Conservation (phyloP, 2,888 invertebrate species). For the Rhaphigaster nebulosa region DNA sequence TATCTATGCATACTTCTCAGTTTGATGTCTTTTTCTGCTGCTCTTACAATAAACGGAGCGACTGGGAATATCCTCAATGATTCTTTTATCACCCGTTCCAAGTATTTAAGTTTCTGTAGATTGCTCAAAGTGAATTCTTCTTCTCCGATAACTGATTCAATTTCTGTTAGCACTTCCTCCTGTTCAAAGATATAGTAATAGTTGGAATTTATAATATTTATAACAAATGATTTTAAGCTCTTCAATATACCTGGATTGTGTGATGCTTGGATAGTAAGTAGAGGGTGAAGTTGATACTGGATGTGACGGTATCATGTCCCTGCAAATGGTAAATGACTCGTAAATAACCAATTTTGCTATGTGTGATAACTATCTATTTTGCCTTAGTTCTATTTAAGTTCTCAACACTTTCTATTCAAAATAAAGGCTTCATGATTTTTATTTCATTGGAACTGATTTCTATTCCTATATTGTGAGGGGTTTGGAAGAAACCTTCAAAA, state of each 20-base stretch:
- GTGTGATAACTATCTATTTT: no score
- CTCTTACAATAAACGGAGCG: constrained; percentile 29
- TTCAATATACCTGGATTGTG: neutral
- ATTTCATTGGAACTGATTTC: no score
- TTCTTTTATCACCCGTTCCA: constrained; percentile 54
- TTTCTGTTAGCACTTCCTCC: constrained; percentile 44
- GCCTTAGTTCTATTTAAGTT: no score
- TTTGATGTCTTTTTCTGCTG: constrained; percentile 42
- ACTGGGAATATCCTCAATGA: constrained; percentile 52
- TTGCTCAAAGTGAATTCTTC: constrained; percentile 47
- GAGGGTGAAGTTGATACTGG: constrained; percentile 36
- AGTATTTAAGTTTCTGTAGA: constrained; percentile 50
- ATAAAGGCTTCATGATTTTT: no score
- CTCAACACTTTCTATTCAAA: no score
- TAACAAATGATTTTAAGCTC: neutral
- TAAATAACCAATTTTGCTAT: neutral
- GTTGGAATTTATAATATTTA: neutral
- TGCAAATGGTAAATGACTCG: neutral
- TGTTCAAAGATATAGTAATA: neutral
- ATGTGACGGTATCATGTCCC: constrained; percentile 48
- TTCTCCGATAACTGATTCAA: constrained; percentile 33
- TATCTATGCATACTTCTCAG: constrained; percentile 32
- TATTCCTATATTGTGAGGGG: no score
- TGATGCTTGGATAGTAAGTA: constrained; percentile 32
- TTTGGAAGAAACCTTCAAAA: no score